phyloP scores from a whole-genome alignment of 2,888 invertebrate genomes.

The Metellina segmentata region DNA sequence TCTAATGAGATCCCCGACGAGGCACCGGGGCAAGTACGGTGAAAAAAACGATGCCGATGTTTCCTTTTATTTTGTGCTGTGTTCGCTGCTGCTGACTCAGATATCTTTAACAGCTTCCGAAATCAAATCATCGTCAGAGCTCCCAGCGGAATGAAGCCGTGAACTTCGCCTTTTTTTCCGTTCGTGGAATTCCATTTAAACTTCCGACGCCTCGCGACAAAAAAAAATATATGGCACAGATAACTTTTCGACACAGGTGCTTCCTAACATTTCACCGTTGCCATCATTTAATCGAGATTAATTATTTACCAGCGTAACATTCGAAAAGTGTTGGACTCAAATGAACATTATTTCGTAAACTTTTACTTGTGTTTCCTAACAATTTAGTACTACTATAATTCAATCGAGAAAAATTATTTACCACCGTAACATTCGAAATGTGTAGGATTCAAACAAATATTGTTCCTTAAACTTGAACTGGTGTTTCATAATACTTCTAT shows the following conservation, averaged over 20 bases:
- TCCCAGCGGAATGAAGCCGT: background rate
- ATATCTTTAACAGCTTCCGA: conserved; percentile 1
- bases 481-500: too few relatives aligned
- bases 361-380: too few relatives aligned
- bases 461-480: too few relatives aligned
- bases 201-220: background rate
- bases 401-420: too few relatives aligned
- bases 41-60: too few relatives aligned
- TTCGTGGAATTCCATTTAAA: background rate
- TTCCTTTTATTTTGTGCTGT: background rate
- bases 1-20: background rate
- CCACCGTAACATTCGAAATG: too few relatives aligned
- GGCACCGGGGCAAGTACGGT: background rate
- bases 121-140: background rate
- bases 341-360: too few relatives aligned
- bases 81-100: background rate
- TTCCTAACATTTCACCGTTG: background rate
- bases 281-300: too few relatives aligned
- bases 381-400: too few relatives aligned
- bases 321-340: too few relatives aligned
- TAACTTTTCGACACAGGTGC: background rate
- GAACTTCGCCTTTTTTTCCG: background rate
- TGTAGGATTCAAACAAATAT: too few relatives aligned
- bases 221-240: background rate
- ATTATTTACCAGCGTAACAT: too few relatives aligned